These are phyloP conservation scores for Frieseomelitta varia DNA, from an alignment of 1,140 invertebrate species.

Conservation along the genomic window DNA sequence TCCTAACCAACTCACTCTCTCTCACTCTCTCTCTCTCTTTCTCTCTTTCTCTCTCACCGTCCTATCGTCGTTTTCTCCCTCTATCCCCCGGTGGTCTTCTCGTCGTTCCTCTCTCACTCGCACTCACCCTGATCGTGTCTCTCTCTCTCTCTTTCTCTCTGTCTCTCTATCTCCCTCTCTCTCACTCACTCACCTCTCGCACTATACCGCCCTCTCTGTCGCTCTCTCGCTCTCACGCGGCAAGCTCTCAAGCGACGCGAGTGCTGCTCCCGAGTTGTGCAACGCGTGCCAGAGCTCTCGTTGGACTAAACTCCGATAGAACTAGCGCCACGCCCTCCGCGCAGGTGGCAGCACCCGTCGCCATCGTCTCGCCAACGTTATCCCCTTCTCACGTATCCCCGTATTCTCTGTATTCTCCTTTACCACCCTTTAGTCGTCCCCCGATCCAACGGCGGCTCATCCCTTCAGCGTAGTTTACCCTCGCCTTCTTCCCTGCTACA, in stretches of 20 bases:
- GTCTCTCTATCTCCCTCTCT: not conserved
- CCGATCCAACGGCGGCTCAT: not conserved
- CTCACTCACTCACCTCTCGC: slow-evolving; percentile 15
- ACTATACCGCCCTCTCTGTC: slow-evolving; percentile 34
- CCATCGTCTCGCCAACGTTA: slow-evolving; percentile 12
- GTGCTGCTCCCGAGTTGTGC: slow-evolving; percentile 67
- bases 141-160: not conserved
- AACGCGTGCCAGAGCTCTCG: slow-evolving; percentile 66
- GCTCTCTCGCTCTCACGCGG: slow-evolving; percentile 49
- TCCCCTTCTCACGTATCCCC: not conserved
- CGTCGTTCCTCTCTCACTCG: not conserved
- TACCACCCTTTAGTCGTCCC: not conserved
- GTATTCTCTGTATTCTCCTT: not conserved
- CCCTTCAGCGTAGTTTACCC: slow-evolving; percentile 26
- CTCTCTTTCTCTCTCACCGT: not conserved
- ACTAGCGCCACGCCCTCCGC: slow-evolving; percentile 81
- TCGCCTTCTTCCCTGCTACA: not conserved
- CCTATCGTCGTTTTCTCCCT: no score
- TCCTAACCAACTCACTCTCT: not conserved
- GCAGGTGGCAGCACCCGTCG: slow-evolving; percentile 76
- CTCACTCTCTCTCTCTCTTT: not conserved
- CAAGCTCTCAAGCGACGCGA: slow-evolving; percentile 54
- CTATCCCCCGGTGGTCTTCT: not conserved
- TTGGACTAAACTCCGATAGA: slow-evolving; percentile 75
- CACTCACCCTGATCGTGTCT: not conserved